These are phyloP conservation scores for Numenius phaeopus DNA, from an alignment of 2,797 vertebrate genomes.

Conservation along the genomic window DNA sequence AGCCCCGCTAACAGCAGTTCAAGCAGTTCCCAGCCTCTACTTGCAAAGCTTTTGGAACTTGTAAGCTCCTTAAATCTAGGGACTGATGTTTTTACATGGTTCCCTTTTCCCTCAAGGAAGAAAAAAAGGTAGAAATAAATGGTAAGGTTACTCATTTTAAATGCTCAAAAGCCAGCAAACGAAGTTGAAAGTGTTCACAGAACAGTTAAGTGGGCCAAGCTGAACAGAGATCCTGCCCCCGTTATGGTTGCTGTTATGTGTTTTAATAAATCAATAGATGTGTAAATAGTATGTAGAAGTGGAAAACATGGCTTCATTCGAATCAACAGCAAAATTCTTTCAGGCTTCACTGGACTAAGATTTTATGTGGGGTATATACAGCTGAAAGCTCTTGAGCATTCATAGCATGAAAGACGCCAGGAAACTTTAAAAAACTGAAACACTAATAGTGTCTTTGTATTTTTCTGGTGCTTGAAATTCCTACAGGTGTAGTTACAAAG, in stretches of 20 bases:
- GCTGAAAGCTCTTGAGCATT: slow-evolving; percentile 17
- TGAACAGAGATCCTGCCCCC: neutral
- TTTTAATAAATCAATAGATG: slow-evolving; percentile 15
- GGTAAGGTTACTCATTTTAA: neutral
- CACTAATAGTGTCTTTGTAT: neutral
- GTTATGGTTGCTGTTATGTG: neutral
- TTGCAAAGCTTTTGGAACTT: slow-evolving; percentile 47
- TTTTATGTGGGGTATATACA: neutral
- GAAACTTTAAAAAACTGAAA: neutral
- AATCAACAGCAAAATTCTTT: slow-evolving; percentile 27
- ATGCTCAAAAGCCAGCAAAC: neutral
- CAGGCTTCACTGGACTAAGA: neutral
- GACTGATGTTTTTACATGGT: slow-evolving; percentile 3
- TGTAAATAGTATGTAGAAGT: neutral
- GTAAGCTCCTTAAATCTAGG: slow-evolving; percentile 50
- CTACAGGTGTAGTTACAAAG: neutral
- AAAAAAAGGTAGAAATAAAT: neutral
- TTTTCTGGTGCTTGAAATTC: slow-evolving; percentile 15
- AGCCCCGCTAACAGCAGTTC: neutral
- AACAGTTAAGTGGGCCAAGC: neutral
- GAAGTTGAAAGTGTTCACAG: neutral
- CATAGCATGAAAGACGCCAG: neutral
- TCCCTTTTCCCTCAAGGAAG: neutral
- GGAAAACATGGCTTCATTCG: neutral
- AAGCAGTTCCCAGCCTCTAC: neutral